Conservation (phyloP, 2,888 invertebrate genomes). For the Heliconius cydno region DNA sequence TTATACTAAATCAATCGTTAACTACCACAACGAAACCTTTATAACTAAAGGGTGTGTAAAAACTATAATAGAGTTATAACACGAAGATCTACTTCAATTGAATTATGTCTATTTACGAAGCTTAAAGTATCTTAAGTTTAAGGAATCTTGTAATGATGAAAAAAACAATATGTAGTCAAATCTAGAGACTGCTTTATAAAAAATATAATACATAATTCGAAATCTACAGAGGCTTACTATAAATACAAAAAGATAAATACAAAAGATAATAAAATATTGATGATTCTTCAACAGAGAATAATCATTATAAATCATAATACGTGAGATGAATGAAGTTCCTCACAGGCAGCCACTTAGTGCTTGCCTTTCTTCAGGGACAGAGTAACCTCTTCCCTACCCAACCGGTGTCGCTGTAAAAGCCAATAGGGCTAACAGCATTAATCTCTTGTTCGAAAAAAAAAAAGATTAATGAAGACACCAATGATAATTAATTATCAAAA, state of each 20-base stretch:
- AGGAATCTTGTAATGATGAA: neutral
- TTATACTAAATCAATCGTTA: conserved; percentile 21
- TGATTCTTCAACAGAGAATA: too few species aligned
- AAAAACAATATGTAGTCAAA: neutral
- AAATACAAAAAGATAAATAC: too few species aligned
- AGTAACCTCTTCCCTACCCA: too few species aligned
- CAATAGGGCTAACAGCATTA: too few species aligned
- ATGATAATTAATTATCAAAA: neutral
- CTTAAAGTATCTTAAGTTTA: neutral
- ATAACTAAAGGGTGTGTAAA: conserved; percentile 11
- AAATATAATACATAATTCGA: neutral
- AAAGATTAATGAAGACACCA: neutral
- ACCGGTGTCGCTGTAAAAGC: too few species aligned
- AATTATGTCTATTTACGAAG: neutral
- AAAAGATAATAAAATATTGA: too few species aligned
- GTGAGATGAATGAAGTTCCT: neutral
- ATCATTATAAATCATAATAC: neutral
- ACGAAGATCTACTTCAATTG: neutral
- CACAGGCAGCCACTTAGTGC: too few species aligned
- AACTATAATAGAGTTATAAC: neutral
- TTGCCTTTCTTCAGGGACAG: too few species aligned
- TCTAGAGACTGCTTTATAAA: neutral
- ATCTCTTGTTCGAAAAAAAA: too few species aligned
- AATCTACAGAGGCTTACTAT: neutral
- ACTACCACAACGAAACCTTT: conserved; percentile 16